Conservation (phyloP, 2,113 vertebrate species). For the Protobothrops flavoviridis region DNA sequence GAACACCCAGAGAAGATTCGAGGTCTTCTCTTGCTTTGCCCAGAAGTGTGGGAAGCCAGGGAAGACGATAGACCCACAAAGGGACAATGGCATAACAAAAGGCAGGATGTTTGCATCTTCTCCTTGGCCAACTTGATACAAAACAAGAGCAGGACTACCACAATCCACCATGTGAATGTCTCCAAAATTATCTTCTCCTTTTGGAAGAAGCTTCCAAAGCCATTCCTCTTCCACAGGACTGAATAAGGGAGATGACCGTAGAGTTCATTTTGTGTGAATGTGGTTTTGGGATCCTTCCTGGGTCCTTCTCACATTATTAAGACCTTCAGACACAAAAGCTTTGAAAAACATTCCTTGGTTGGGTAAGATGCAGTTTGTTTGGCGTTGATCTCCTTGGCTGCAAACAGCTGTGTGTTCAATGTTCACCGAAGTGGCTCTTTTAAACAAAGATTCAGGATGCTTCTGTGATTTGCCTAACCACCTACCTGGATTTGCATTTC, state of each 20-base stretch:
- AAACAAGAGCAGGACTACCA: not conserved
- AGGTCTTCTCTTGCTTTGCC: not conserved
- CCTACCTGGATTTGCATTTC: not conserved
- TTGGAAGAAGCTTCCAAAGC: not conserved
- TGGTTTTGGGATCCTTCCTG: not conserved
- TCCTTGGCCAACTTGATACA: not conserved
- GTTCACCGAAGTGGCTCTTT: not conserved
- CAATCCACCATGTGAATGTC: not conserved
- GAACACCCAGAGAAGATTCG: not conserved
- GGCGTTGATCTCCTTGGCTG: not conserved
- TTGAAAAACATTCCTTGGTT: not conserved
- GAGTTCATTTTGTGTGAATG: not conserved
- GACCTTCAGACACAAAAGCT: not conserved
- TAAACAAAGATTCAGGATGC: not conserved
- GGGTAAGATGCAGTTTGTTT: fast-evolving
- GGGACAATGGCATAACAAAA: not conserved
- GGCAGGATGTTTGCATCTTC: not conserved
- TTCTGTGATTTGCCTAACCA: not conserved
- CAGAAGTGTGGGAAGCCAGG: not conserved
- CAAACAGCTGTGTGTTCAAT: not conserved
- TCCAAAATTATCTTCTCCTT: not conserved
- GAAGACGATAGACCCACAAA: not conserved
- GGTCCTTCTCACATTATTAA: not conserved
- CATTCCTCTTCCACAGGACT: not conserved
- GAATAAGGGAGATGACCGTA: not conserved